Base-by-base conservation (phyloP, 2,888 invertebrate species). In the Limnephilus lunatus region DNA sequence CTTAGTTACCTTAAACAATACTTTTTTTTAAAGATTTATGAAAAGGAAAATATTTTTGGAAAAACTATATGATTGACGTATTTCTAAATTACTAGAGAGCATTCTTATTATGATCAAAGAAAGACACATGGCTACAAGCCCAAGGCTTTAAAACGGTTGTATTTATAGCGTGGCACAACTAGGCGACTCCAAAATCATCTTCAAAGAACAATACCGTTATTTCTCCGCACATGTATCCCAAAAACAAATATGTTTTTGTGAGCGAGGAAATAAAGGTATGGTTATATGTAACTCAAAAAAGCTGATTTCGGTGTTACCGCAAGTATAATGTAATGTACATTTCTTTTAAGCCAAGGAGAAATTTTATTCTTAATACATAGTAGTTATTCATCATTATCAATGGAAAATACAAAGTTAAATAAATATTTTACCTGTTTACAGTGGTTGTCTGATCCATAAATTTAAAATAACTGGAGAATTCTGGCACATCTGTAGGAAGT, bases 401-500 rank as follows among this genome's bases (percentile, higher is more conserved):
- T 11, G 11, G 82, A 9, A 25, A 83, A 83, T 83, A 83, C 14
- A 19, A 2, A 12, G 12, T 83, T 32, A 35, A 19, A 31, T 12
- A 83, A 31, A 19, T 19, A 19, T 14, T 32, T 39, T 39, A 83
- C 83, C 83, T 35, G 7, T 19, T 83, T 15, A 12, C 25, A 2
- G 5, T 32, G 39, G 25, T 32, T 35, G 86, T 25, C n/a, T 86
- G 3, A 44, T 39, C 11, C 88, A 88, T 25, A 31, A 68, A 88
- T 31, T 15, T 25, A 32, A 88, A 53, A 53, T 83, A 25, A 30
- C 19, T 83, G 25, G 81, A 90, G 48, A 83, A 89, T 11, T 68
- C 83, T 5, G 80, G 68, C 35, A 87, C 91, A 31, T 30, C 95
- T n/a, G 96, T 96, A 1, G 95, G 95, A 94, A 96, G 94, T 94